These are phyloP conservation scores for Addax nasomaculatus DNA, from an alignment of 2,113 vertebrate species.

Conservation along the genomic window DNA sequence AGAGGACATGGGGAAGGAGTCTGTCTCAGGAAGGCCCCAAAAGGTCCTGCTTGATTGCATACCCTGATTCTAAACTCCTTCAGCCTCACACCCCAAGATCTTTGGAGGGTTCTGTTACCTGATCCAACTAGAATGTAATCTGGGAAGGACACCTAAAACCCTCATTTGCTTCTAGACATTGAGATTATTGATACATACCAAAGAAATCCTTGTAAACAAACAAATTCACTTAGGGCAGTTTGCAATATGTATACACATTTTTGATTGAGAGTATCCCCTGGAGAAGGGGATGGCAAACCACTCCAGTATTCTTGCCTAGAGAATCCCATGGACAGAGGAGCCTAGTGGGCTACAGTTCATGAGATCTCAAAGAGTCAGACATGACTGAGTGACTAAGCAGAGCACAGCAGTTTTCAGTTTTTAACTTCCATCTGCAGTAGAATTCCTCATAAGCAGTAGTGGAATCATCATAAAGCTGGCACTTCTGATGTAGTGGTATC, in stretches of 20 bases:
- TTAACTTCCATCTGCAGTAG: not conserved
- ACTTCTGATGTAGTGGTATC: not conserved
- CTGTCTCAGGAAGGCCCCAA: not conserved
- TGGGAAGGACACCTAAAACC: not conserved
- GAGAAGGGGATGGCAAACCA: not conserved
- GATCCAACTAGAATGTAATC: not conserved
- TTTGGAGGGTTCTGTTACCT: not conserved
- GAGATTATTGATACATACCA: not conserved
- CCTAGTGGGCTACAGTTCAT: not conserved
- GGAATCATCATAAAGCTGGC: not conserved
- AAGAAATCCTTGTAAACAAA: not conserved
- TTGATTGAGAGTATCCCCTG: not conserved
- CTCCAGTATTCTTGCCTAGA: not conserved
- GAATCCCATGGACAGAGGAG: not conserved
- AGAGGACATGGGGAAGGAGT: not conserved
- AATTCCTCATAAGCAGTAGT: not conserved
- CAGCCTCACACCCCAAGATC: not conserved
- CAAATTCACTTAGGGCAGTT: not conserved
- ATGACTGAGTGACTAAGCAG: not conserved
- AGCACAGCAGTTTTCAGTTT: not conserved
- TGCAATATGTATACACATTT: not conserved
- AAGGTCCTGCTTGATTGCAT: not conserved
- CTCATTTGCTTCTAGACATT: not conserved
- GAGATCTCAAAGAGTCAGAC: not conserved
- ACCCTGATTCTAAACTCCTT: not conserved